Percentiles rank a stretch among this genome's conserved stretches.
These are phyloP conservation scores for Cariama cristata DNA, from an alignment of 2,113 vertebrate genomes.

Conservation along the genomic window DNA sequence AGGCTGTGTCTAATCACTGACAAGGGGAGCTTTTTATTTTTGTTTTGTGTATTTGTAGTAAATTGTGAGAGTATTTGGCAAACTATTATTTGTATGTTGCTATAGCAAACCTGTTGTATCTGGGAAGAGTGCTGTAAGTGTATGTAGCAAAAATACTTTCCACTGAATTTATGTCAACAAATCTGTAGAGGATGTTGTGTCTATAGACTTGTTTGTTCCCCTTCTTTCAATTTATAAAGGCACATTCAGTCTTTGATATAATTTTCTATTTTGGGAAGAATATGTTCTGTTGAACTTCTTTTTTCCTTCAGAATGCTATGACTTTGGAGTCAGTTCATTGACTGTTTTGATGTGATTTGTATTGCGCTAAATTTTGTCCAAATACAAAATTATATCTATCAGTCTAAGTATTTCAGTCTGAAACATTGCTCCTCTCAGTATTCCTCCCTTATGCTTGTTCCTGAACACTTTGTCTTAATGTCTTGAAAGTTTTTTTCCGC, in stretches of 20 bases:
- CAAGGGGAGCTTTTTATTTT: not conserved
- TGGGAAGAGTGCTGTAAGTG: not conserved
- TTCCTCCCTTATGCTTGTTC: not conserved
- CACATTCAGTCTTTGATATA: not conserved
- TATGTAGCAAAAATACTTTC: conserved; percentile 16
- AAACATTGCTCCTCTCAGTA: not conserved
- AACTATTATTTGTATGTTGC: not conserved
- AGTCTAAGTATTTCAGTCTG: not conserved
- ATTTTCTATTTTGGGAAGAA: conserved; percentile 34
- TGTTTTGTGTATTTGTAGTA: not conserved
- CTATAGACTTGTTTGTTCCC: conserved; percentile 35
- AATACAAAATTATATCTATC: not conserved
- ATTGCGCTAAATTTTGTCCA: conserved; percentile 1
- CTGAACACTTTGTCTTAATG: not conserved
- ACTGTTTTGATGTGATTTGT: conserved; percentile 11
- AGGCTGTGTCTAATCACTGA: not conserved
- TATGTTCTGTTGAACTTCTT: not conserved
- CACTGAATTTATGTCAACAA: conserved; percentile 35
- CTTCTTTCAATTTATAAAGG: conserved; percentile 14
- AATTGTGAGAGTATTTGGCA: not conserved
- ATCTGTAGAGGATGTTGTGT: conserved; percentile 44
- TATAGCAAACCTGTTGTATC: conserved; percentile 19
- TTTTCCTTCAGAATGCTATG: not conserved
- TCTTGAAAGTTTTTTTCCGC: not conserved
- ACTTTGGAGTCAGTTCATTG: not conserved